Percentiles rank a stretch among this genome's conserved stretches.
phyloP scores from a whole-genome alignment of 2,888 invertebrate species.

The Tortricodes alternella region DNA sequence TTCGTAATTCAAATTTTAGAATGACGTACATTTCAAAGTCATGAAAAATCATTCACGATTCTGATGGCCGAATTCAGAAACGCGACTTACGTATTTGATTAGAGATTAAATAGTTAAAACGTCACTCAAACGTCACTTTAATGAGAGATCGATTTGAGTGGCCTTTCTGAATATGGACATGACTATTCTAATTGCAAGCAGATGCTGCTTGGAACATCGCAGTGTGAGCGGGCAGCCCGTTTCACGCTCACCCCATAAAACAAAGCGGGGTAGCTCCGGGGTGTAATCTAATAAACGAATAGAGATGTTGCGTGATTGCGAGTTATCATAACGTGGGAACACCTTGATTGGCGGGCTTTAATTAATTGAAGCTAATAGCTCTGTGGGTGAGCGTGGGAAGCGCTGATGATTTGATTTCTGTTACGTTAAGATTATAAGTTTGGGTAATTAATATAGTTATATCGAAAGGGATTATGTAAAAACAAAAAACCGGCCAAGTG shows the following conservation, averaged over 20 bases:
- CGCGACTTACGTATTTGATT: too few species aligned
- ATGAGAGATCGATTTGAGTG: too few species aligned
- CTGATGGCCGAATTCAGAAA: too few species aligned
- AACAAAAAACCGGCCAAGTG: too few species aligned
- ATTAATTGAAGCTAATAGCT: slow-evolving; percentile 71
- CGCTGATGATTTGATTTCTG: slow-evolving; percentile 33
- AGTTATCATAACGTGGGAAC: slow-evolving; percentile 78
- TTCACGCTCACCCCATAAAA: slow-evolving; percentile 78
- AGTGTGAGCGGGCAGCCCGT: slow-evolving; percentile 59
- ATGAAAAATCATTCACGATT: too few species aligned
- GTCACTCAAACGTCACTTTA: too few species aligned
- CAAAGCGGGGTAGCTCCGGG: slow-evolving; percentile 62
- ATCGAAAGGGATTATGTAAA: background rate
- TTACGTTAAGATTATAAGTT: slow-evolving; percentile 9
- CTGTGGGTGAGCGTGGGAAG: slow-evolving; percentile 68
- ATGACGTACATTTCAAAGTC: too few species aligned
- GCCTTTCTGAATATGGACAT: too few species aligned
- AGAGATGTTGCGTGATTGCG: slow-evolving; percentile 82
- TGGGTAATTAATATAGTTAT: background rate
- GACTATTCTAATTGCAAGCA: background rate
- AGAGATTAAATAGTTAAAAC: too few species aligned
- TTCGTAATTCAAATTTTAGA: too few species aligned
- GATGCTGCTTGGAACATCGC: slow-evolving; percentile 60
- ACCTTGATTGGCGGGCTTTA: slow-evolving; percentile 75
- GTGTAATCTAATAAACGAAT: slow-evolving; percentile 71